These are phyloP conservation scores for Laticauda laticaudata DNA, from an alignment of 2,113 vertebrate genomes.

Conservation along the genomic window DNA sequence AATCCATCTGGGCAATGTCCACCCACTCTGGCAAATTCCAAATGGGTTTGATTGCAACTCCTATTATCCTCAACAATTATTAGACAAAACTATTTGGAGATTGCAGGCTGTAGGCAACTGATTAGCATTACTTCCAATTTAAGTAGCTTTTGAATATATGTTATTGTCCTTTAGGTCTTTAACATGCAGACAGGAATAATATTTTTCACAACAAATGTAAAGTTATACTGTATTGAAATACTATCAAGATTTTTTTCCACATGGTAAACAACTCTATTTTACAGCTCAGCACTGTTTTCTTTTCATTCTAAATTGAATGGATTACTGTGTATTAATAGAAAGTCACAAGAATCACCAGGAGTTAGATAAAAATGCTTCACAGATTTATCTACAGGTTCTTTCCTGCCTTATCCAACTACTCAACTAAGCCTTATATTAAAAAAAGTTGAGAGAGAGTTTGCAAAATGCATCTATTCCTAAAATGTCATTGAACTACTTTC, in stretches of 20 bases:
- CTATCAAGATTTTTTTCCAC: neutral
- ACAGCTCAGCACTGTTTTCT: neutral
- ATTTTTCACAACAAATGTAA: neutral
- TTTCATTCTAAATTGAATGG: neutral
- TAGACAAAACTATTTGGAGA: neutral
- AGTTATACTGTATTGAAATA: neutral
- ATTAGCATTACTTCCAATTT: neutral
- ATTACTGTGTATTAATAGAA: neutral
- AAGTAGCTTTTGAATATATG: neutral
- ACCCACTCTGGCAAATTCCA: neutral
- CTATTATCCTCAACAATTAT: neutral
- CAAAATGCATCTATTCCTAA: neutral
- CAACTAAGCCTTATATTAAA: neutral
- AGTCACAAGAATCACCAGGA: neutral
- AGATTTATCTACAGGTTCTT: neutral
- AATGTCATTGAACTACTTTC: neutral
- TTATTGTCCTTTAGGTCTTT: neutral
- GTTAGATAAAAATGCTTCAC: neutral
- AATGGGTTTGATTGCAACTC: neutral
- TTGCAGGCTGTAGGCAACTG: neutral
- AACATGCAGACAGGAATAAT: neutral
- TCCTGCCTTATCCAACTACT: neutral
- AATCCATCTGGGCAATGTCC: neutral
- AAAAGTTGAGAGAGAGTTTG: neutral
- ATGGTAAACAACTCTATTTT: neutral